phyloP scores from a whole-genome alignment of 2,888 invertebrate genomes.

The Lottia scabra region DNA sequence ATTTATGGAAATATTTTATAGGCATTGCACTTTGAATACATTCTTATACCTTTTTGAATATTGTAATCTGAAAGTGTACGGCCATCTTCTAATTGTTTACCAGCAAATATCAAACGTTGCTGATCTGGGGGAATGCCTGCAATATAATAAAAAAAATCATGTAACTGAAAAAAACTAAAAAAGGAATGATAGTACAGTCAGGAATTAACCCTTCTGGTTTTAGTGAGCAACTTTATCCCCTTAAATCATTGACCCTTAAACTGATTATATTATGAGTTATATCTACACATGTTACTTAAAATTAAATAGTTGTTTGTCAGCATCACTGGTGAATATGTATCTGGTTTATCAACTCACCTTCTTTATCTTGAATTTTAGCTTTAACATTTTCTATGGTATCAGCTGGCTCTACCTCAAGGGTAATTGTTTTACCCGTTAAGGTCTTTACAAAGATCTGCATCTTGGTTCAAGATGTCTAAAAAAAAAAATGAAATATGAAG shows the following conservation, averaged over 20 bases:
- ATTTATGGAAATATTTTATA: no score
- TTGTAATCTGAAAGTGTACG: slow-evolving; percentile 93
- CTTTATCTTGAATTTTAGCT: slow-evolving; percentile 73
- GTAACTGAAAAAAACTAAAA: no score
- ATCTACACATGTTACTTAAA: no score
- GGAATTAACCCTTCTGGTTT: no score
- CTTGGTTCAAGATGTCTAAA: slow-evolving; percentile 19
- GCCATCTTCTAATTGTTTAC: slow-evolving; percentile 95
- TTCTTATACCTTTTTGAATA: slow-evolving; percentile 83
- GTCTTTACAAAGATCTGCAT: slow-evolving; percentile 79
- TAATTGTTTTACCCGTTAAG: slow-evolving; percentile 69
- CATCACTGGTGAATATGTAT: no score
- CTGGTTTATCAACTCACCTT: slow-evolving; percentile 56
- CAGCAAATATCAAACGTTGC: slow-evolving; percentile 92
- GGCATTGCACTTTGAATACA: no score
- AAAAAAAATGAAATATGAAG: background rate
- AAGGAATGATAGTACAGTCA: no score
- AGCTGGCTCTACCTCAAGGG: slow-evolving; percentile 79
- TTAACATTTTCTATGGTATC: slow-evolving; percentile 97
- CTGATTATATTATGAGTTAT: no score
- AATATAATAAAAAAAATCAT: background rate
- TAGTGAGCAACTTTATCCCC: no score
- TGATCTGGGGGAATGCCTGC: slow-evolving; percentile 77
- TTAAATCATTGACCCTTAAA: no score
- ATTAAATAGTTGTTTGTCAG: no score